Evolutionary conservation across 2,888 invertebrate species (phyloP).

Genomic region (Biston stratarius): DNA sequence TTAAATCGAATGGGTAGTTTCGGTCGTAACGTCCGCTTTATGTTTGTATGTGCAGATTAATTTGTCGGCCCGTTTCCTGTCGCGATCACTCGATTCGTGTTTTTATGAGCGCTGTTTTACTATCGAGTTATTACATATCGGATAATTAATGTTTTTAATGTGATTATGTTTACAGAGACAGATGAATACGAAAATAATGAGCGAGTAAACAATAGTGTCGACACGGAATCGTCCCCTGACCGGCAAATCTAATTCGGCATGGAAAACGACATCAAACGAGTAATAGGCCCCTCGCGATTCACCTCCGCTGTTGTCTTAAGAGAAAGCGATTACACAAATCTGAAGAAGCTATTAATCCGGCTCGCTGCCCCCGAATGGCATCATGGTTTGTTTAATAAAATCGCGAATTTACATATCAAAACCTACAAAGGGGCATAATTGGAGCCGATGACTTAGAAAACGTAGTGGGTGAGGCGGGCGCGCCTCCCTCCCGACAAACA

Average conservation of each 20-base stretch:
- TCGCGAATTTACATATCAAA: constrained; percentile 87
- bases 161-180: constrained; percentile 36
- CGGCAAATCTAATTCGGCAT: constrained; percentile 45
- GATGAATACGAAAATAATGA: constrained; percentile 34
- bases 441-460: constrained; percentile 87
- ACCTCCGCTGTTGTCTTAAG: constrained; percentile 82
- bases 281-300: constrained; percentile 74
- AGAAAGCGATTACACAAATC: constrained; percentile 87
- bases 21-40: constrained; percentile 80
- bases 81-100: constrained; percentile 64
- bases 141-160: constrained; percentile 43
- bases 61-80: constrained; percentile 72
- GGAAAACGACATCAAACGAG: constrained; percentile 59
- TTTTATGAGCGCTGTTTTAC: constrained; percentile 55
- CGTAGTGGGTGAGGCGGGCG: constrained; percentile 80
- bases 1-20: constrained; percentile 85
- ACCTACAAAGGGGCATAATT: constrained; percentile 87
- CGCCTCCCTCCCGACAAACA: constrained; percentile 82
- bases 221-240: constrained; percentile 41
- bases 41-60: constrained; percentile 80
- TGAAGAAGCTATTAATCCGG: constrained; percentile 86
- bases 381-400: constrained; percentile 87
- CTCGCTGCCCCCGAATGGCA: constrained; percentile 85
- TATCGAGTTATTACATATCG: constrained; percentile 45
- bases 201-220: constrained; percentile 27